Base-by-base conservation (phyloP, 2,797 vertebrate genomes). In the Tokudaia muenninki region DNA sequence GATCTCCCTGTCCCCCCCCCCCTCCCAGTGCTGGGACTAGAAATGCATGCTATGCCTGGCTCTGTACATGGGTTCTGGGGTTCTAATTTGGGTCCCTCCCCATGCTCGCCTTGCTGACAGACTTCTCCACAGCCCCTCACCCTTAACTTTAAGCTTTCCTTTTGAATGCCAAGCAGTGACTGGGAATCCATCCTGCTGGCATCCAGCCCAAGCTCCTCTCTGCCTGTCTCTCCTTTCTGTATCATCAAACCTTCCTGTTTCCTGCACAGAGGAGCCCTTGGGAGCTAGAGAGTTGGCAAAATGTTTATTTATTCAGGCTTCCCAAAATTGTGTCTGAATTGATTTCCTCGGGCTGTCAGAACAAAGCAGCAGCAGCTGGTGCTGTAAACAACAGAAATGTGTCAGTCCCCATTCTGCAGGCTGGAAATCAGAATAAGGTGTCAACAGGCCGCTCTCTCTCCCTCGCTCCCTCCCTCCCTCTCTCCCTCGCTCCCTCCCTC, bases 261-360 rank as follows among this genome's bases (percentile, higher is more conserved):
- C 37, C 59, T 79, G 1, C 14, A 41, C 82, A 91, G 21, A 79
- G 87, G 87, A 79, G 70, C 67, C n/a, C 79, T 90, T 26, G 44
- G 75, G 70, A 94, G 59, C 17, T 83, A 55, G 17, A 87, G n/a
- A 50, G 59, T 87, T 90, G 87, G 74, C 41, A 93, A 94, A 97
- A 92, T 90, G 74, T 59, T 94, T 96, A 80, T 94, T 94, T 63
- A 70, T 94, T 91, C 5, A 31, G 59, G 52, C 41, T 94, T 84
- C 52, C 79, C 63, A 70, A 75, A 87, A 92, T 52, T 74, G 47
- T 34, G 88, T 61, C 77, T 29, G 14, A 41, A 24, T 84, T 91
- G 44, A 86, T 79, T 93, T 95, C 55, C 70, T 61, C 57, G 16
- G 17, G 13, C 26, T 80, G 19, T 93, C 2, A 11, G 52, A 61